phyloP scores from a whole-genome alignment of 2,113 vertebrate species.

The Macrotis lagotis region DNA sequence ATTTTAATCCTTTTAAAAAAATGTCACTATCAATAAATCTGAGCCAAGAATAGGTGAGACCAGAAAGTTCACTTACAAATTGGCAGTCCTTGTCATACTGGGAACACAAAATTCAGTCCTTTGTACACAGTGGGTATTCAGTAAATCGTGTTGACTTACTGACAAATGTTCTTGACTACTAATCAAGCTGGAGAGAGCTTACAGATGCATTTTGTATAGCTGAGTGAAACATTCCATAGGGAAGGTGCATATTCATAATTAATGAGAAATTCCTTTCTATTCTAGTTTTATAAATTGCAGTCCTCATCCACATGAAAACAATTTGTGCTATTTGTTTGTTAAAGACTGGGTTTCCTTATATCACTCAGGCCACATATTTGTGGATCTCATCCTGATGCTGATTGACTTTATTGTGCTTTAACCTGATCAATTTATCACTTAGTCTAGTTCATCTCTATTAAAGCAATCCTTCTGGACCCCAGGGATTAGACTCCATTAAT shows the following conservation, averaged over 20 bases:
- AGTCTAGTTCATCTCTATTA: neutral
- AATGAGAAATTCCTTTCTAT: slow-evolving; percentile 43
- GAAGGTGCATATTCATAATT: slow-evolving; percentile 52
- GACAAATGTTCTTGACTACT: neutral
- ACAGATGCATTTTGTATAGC: slow-evolving; percentile 42
- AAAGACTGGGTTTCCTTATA: neutral
- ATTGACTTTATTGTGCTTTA: neutral
- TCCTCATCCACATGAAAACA: neutral
- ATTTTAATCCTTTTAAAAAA: neutral
- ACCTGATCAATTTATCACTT: neutral
- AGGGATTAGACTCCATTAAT: neutral
- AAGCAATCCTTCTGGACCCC: neutral
- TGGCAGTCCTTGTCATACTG: neutral
- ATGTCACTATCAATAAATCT: neutral
- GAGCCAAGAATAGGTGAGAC: neutral
- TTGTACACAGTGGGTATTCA: neutral
- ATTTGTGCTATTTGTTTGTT: neutral
- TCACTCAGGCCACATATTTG: neutral
- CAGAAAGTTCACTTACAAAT: neutral
- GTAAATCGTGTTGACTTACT: neutral
- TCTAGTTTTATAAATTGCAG: neutral
- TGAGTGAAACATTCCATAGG: slow-evolving; percentile 5
- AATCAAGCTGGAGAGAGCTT: neutral
- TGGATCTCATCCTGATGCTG: neutral
- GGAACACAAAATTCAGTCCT: neutral